phyloP scores from a whole-genome alignment of 30 jellyfish, hydroid and myxozoan genomes.

The Aurelia sp. region DNA sequence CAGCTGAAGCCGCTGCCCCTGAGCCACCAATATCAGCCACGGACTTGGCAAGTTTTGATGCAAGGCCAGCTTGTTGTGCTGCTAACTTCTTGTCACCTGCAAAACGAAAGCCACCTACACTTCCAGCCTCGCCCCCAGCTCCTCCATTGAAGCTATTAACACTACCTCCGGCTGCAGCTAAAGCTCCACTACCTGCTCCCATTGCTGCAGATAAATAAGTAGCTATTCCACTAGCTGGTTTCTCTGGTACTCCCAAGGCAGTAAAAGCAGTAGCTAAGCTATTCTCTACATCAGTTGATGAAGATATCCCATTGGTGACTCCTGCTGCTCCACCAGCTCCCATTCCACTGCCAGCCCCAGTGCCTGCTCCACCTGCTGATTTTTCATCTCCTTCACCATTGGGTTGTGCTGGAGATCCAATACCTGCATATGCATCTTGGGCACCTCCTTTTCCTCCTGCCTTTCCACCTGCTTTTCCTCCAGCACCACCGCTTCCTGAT shows the following conservation, averaged over 20 bases:
- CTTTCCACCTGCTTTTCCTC: conserved; percentile 55
- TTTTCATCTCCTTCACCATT: conserved; percentile 41
- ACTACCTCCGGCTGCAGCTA: conserved; percentile 81
- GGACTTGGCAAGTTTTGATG: conserved; percentile 79
- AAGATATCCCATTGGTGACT: conserved; percentile 67
- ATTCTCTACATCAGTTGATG: conserved; percentile 74
- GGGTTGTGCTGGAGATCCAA: conserved; percentile 70
- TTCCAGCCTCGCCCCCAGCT: conserved; percentile 65
- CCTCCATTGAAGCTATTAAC: conserved; percentile 72
- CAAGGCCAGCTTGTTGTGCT: conserved; percentile 84
- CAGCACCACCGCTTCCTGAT: conserved; percentile 69
- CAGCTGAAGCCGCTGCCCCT: conserved; percentile 87
- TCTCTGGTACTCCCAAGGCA: conserved; percentile 72
- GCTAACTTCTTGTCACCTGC: conserved; percentile 83
- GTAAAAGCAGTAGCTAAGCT: conserved; percentile 59
- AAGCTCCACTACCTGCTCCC: conserved; percentile 77
- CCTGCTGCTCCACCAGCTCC: conserved; percentile 79
- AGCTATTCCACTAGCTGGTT: conserved; percentile 76
- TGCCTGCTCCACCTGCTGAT: conserved; percentile 64
- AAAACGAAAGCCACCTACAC: conserved; percentile 71
- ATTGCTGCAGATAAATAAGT: conserved; percentile 73
- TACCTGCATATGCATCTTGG: conserved; percentile 69
- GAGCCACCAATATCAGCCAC: conserved; percentile 83
- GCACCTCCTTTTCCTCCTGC: conserved; percentile 48
- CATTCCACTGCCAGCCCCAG: conserved; percentile 78